A percentile compares a stretch with the other conserved stretches of the same genome.
Evolutionary conservation across 2,888 invertebrate species (phyloP).

Genomic region (Axea sp.): DNA sequence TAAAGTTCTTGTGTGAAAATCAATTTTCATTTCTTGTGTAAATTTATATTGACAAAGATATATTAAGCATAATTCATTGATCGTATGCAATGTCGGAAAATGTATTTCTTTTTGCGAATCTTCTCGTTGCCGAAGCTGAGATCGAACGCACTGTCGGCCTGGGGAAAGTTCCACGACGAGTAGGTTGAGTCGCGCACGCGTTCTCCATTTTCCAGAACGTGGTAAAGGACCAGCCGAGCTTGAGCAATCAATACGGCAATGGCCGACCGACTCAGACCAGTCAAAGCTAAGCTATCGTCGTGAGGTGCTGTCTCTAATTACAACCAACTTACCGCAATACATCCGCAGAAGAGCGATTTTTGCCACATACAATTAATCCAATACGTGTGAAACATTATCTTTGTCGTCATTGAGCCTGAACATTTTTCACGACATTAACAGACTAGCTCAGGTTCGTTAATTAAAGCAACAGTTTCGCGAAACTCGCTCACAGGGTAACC

Average conservation of each 20-base stretch:
- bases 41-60: too few species aligned
- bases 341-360: slow-evolving; percentile 16
- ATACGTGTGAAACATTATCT: slow-evolving; percentile 9
- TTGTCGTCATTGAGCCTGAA: neutral
- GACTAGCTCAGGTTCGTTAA: slow-evolving; percentile 6
- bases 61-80: too few species aligned
- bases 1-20: too few species aligned
- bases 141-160: slow-evolving; percentile 55
- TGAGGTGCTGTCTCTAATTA: slow-evolving; percentile 66
- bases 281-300: slow-evolving; percentile 75
- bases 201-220: slow-evolving; percentile 52
- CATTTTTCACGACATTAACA: neutral
- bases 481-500: slow-evolving; percentile 71
- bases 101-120: slow-evolving; percentile 17
- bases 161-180: slow-evolving; percentile 56
- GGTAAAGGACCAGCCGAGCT: slow-evolving; percentile 58
- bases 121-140: slow-evolving; percentile 29
- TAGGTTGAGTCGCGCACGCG: slow-evolving; percentile 55
- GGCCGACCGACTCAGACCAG: slow-evolving; percentile 75
- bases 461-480: slow-evolving; percentile 44
- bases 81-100: neutral
- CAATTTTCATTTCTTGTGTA: too few species aligned
- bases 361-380: neutral
- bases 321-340: slow-evolving; percentile 11
- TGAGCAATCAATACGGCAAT: slow-evolving; percentile 77